phyloP scores from a whole-genome alignment of 2,797 vertebrate species.

The Xenopus petersii region DNA sequence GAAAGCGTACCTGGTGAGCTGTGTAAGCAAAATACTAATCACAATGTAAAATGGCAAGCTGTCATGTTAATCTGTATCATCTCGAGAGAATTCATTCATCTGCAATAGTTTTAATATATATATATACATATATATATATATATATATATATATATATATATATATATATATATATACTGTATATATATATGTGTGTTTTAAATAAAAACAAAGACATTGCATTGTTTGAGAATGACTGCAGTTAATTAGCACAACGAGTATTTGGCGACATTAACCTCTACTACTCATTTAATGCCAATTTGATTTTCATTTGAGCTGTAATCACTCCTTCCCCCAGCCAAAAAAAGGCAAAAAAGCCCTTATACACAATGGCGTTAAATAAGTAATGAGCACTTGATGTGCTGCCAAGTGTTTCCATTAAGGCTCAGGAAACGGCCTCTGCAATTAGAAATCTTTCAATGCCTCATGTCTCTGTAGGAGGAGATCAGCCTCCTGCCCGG shows the following conservation, averaged over 20 bases:
- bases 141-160: too few relatives aligned
- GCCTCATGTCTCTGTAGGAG: background rate
- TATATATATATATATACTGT: too few relatives aligned
- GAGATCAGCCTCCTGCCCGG: too few relatives aligned
- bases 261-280: background rate
- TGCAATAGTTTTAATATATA: too few relatives aligned
- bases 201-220: too few relatives aligned
- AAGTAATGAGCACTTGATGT: slow-evolving; percentile 57
- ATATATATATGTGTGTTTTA: too few relatives aligned
- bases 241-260: background rate
- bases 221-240: background rate
- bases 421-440: slow-evolving; percentile 27
- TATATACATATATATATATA: too few relatives aligned
- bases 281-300: background rate
- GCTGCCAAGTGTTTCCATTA: slow-evolving; percentile 56
- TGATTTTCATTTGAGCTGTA: slow-evolving; percentile 1
- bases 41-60: too few relatives aligned
- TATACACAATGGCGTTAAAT: slow-evolving; percentile 53
- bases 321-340: slow-evolving; percentile 44
- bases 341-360: slow-evolving; percentile 22
- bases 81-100: too few relatives aligned
- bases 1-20: too few relatives aligned
- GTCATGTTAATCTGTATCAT: too few relatives aligned
- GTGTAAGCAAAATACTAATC: too few relatives aligned
- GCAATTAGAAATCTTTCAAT: slow-evolving; percentile 59